Evolutionary conservation across 2,888 invertebrate species (phyloP).

Genomic region (Hyles lineata): DNA sequence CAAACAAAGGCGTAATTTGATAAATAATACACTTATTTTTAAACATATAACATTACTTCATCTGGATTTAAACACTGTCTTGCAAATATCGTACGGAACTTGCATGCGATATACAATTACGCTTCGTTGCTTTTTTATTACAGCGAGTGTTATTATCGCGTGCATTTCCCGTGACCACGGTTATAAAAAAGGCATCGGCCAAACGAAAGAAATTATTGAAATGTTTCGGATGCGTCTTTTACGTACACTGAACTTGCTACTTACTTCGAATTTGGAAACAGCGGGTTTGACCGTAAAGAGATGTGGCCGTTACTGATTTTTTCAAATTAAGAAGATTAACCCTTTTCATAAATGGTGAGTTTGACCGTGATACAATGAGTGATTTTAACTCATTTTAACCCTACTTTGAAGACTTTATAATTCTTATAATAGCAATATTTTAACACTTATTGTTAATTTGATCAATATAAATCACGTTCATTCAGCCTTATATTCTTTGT

Average conservation of each 20-base stretch:
- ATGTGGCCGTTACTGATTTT: too few species aligned
- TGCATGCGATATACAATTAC: not conserved
- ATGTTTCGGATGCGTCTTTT: not conserved
- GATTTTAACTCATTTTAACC: not conserved
- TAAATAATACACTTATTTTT: not conserved
- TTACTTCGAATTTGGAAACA: too few species aligned
- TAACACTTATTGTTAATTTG: not conserved
- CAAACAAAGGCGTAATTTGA: slow-evolving; percentile 3
- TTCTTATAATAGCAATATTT: not conserved
- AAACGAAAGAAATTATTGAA: slow-evolving; percentile 36
- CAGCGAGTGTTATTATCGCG: slow-evolving; percentile 45
- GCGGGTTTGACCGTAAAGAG: too few species aligned
- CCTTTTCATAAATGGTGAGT: not conserved
- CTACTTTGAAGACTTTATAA: not conserved
- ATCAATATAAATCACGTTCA: not conserved
- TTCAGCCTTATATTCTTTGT: not conserved
- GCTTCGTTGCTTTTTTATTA: slow-evolving; percentile 13
- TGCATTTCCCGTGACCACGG: slow-evolving; percentile 64
- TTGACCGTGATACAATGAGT: not conserved
- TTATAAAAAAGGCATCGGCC: slow-evolving; percentile 27
- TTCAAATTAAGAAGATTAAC: too few species aligned
- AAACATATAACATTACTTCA: not conserved
- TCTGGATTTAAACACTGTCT: not conserved
- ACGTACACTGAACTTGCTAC: too few species aligned
- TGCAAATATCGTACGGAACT: slow-evolving; percentile 1